These are phyloP conservation scores for Rafetus swinhoei DNA, from an alignment of 2,113 vertebrate genomes.

Conservation along the genomic window DNA sequence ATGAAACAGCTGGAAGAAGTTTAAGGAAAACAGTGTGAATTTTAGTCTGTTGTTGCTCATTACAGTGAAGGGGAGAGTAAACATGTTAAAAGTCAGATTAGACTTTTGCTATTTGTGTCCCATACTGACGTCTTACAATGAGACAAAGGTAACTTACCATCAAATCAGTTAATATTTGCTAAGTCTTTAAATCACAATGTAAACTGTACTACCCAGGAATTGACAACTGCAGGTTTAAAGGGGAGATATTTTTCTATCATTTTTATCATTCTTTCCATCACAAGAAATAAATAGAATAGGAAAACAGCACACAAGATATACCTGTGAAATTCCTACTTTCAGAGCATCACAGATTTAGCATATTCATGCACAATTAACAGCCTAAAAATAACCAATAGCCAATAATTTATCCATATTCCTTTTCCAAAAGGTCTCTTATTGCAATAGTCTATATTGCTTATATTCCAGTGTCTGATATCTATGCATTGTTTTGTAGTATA, in stretches of 20 bases:
- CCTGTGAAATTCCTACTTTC: neutral
- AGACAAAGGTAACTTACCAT: constrained; percentile 39
- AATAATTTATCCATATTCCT: neutral
- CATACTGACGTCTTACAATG: constrained; percentile 14
- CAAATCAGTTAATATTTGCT: constrained; percentile 59
- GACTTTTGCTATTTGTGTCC: constrained; percentile 21
- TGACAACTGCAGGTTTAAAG: constrained; percentile 29
- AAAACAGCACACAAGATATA: neutral
- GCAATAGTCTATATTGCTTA: neutral
- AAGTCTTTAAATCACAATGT: neutral
- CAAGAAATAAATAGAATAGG: neutral
- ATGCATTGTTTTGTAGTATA: neutral
- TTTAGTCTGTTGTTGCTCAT: neutral
- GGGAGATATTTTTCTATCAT: constrained; percentile 29
- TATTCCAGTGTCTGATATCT: neutral
- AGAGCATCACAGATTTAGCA: neutral
- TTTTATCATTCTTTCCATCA: neutral
- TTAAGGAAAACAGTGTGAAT: neutral
- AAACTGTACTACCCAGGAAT: neutral
- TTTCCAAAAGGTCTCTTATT: neutral
- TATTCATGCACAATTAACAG: neutral
- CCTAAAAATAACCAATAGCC: neutral
- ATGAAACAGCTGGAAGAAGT: constrained; percentile 22
- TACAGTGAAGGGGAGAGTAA: neutral
- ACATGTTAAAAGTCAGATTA: constrained; percentile 4